Evolutionary conservation across 2,113 vertebrate genomes (phyloP), one percentile per base, ranked within the genome.

Genomic region (Jaculus jaculus): DNA sequence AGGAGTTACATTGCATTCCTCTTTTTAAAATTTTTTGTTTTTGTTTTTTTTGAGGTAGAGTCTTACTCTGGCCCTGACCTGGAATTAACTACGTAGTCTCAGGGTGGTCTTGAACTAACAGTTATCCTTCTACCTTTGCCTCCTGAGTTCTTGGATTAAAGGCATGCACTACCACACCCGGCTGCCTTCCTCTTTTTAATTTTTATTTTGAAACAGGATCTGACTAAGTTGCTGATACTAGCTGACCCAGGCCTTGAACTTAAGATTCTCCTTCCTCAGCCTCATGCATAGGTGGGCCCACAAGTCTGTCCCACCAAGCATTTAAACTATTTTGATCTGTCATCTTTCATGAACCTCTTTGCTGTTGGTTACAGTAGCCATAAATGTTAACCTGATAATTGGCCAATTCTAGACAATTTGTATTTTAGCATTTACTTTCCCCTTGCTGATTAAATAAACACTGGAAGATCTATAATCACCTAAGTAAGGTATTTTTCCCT

Each of bases 391-490:
- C 13, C 39, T 87, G 61, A 75, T 90, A 81, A 61, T 87, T 9
- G 84, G 13, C 32, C 75, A 78, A 93, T 80, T 94, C 5, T 39
- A 95, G 75, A 72, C 66, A 89, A 81, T 89, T 89, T 58, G n/a
- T 79, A 95, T 78, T 83, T 89, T 68, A 85, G 68, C 30, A 84
- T 3, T 84, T 92, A 60, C 74, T 94, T 0, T 58, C 26, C 12
- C 9, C 16, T 73, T 87, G 26, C 51, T 88, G 69, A 63, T 58
- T 75, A 90, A 88, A 68, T 82, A 88, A 90, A 77, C 42, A 92
- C 21, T 94, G 58, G 71, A 63, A 61, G 74, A 54, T 74, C 51
- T 82, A 10, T 84, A n/a, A 26, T 71, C 26, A 75, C 23, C 80
- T 87, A 63, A 42, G 51, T 58, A 23, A 82, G 85, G 66, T 42